Conservation (phyloP, 2,888 invertebrate genomes). For the Hydriomena furcata region DNA sequence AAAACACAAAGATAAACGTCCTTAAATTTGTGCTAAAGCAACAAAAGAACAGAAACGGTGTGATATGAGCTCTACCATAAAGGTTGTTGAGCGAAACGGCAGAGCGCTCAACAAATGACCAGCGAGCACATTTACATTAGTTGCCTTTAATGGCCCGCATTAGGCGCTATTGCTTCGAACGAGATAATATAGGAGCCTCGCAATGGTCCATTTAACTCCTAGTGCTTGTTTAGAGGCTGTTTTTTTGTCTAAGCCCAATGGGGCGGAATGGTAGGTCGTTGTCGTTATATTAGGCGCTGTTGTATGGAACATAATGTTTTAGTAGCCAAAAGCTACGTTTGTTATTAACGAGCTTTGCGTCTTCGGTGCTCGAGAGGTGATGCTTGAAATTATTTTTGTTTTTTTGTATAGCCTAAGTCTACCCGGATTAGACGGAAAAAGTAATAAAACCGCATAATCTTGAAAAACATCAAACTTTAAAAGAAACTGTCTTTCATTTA, state of each 20-base stretch:
- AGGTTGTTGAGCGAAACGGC: constrained; percentile 40
- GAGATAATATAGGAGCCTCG: constrained; percentile 35
- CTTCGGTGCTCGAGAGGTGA: neutral
- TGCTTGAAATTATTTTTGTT: too few species aligned
- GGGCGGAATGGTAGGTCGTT: neutral
- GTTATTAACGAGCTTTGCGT: neutral
- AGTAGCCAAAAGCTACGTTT: neutral
- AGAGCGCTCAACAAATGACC: constrained; percentile 55
- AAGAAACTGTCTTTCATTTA: too few species aligned
- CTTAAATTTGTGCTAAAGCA: constrained; percentile 16
- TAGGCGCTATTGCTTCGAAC: constrained; percentile 44
- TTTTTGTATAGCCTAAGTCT: too few species aligned
- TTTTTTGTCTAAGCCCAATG: constrained; percentile 22
- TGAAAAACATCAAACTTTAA: too few species aligned
- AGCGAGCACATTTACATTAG: constrained; percentile 74
- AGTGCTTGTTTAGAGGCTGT: constrained; percentile 22
- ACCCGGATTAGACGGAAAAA: too few species aligned
- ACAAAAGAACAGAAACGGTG: constrained; percentile 14
- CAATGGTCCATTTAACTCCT: constrained; percentile 26
- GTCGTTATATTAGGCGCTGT: constrained; percentile 5
- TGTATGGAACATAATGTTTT: neutral
- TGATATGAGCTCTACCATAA: constrained; percentile 24
- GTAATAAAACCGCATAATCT: too few species aligned
- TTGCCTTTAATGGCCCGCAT: constrained; percentile 67
- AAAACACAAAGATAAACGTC: constrained; percentile 5